Conservation (phyloP, 2,113 vertebrate species). For the Arothron firmamentum region DNA sequence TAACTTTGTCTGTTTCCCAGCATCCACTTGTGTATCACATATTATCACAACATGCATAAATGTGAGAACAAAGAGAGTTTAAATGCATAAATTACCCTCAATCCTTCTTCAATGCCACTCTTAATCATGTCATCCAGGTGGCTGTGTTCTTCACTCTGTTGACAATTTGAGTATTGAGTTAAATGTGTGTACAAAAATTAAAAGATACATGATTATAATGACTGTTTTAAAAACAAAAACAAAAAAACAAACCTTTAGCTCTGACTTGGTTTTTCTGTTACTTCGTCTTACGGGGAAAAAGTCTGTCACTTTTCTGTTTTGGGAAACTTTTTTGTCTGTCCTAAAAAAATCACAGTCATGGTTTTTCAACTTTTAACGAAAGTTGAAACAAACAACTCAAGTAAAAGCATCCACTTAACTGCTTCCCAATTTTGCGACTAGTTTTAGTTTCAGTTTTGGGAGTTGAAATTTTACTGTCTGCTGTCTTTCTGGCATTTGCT, state of each 20-base stretch:
- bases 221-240: neutral
- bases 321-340: slow-evolving; percentile 74
- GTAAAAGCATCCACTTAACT: slow-evolving; percentile 40
- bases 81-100: slow-evolving; percentile 79
- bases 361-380: neutral
- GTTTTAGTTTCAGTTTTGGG: slow-evolving; percentile 56
- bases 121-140: slow-evolving; percentile 86
- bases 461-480: slow-evolving; percentile 39
- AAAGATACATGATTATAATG: neutral
- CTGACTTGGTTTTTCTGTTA: slow-evolving; percentile 87
- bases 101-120: slow-evolving; percentile 85
- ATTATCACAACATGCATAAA: no score
- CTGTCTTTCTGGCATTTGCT: neutral
- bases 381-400: slow-evolving; percentile 54
- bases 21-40: no score
- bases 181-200: neutral
- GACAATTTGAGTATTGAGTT: slow-evolving; percentile 1
- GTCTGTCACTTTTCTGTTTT: slow-evolving; percentile 91
- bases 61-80: neutral
- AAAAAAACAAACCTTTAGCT: slow-evolving; percentile 84
- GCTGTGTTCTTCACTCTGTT: slow-evolving; percentile 84
- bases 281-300: slow-evolving; percentile 91
- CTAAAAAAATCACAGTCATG: slow-evolving; percentile 57
- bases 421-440: slow-evolving; percentile 73
- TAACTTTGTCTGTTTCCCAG: no score